phyloP scores from a whole-genome alignment of 1,140 invertebrate genomes.

The Drosophila tsacasi region DNA sequence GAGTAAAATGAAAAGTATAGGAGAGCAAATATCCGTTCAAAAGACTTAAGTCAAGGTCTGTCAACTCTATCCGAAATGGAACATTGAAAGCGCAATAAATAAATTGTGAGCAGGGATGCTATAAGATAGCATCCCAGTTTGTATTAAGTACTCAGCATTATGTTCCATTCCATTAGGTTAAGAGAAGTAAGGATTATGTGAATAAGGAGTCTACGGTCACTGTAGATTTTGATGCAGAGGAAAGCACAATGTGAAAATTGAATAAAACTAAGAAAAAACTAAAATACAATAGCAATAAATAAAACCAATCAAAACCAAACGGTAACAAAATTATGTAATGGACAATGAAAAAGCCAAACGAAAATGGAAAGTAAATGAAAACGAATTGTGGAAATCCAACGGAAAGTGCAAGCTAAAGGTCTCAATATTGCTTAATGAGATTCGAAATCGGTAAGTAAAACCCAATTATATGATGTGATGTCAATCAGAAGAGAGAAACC shows the following conservation, averaged over 20 bases:
- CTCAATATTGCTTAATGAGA: conserved; percentile 11
- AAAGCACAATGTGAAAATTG: too few species aligned
- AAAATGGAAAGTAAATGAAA: conserved; percentile 45
- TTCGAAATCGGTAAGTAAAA: conserved; percentile 3
- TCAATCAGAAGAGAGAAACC: conserved; percentile 27
- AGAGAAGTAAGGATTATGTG: too few species aligned
- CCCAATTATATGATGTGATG: conserved; percentile 28
- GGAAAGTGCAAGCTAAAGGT: conserved; percentile 32
- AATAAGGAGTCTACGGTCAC: too few species aligned
- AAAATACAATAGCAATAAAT: too few species aligned
- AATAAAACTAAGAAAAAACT: too few species aligned
- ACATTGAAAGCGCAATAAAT: conserved; percentile 41
- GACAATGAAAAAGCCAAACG: conserved; percentile 20
- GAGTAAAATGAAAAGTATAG: background rate
- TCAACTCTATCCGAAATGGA: conserved; percentile 35
- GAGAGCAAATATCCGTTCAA: conserved; percentile 15
- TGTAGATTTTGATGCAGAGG: too few species aligned
- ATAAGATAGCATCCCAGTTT: too few species aligned
- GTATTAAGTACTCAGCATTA: too few species aligned
- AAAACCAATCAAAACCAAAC: too few species aligned
- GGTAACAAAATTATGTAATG: too few species aligned
- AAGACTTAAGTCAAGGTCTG: conserved; percentile 44
- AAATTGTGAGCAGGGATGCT: too few species aligned
- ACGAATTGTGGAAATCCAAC: conserved; percentile 17
- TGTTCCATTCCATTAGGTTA: too few species aligned